Evolutionary conservation across 2,113 vertebrate genomes (phyloP).

Genomic region (Enhydra lutris): DNA sequence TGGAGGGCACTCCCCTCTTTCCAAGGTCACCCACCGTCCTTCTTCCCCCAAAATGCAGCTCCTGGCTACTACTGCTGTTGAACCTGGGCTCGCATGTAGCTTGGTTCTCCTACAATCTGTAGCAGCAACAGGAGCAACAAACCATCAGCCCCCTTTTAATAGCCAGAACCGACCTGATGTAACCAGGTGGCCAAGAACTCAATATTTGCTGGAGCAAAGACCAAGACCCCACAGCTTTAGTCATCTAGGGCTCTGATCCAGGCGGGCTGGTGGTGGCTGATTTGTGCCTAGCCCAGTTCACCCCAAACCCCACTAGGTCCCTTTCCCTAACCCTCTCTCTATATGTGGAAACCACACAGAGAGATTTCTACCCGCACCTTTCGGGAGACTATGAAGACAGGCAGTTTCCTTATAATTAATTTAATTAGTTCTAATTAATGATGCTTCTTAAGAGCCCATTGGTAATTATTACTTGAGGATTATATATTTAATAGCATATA

Average conservation of each 20-base stretch:
- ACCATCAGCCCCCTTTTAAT: background rate
- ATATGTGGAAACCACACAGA: background rate
- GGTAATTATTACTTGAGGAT: background rate
- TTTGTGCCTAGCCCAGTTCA: background rate
- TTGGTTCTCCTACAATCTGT: background rate
- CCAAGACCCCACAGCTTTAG: fast-evolving
- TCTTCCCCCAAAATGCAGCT: background rate
- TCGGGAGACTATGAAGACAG: background rate
- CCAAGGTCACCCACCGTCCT: background rate
- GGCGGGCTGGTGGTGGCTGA: no score
- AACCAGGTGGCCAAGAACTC: background rate
- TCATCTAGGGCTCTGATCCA: background rate
- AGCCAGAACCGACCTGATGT: background rate
- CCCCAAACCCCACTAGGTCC: background rate
- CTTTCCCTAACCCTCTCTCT: background rate
- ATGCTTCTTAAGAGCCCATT: background rate
- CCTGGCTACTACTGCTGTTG: background rate
- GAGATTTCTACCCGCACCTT: background rate
- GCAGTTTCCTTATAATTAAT: background rate
- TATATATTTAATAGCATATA: background rate
- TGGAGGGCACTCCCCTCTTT: background rate
- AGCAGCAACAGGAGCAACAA: background rate
- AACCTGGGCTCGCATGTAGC: background rate
- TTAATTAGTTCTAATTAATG: background rate
- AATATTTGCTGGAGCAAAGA: background rate